Base-by-base conservation (phyloP, 2,888 invertebrate genomes). In the Hemithea aestivaria region DNA sequence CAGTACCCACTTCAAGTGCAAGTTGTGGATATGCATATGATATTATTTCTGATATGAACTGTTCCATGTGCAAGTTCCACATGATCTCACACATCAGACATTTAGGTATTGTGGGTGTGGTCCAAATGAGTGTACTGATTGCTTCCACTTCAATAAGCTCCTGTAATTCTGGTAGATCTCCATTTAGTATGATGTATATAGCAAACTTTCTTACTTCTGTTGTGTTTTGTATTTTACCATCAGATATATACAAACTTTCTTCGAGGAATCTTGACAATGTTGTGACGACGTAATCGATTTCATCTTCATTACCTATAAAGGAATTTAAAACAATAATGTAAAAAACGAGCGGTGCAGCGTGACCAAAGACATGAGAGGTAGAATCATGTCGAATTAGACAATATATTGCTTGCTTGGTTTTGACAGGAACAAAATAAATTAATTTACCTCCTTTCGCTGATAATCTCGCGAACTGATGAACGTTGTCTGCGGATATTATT, bases 81-180 rank as follows among this genome's bases (percentile, higher is more conserved):
- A 85, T 57, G 38, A 85, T 53, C 58, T 84, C 84, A 55, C 78
- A 75, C 68, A 85, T 64, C 2, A 87, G 62, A 47, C 68, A 75
- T 56, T 72, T 69, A 12, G 81, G 66, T 36, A 85, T 59, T 10
- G 68, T 73, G 1, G 84, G 78, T 42, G 76, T 54, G n/a, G 78
- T 77, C 67, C 74, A 73, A 33, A 84, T 71, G 1, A 82, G 54
- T 12, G 66, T 57, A 40, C 75, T 74, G 33, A 83, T 59, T 16
- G 67, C 79, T 40, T 75, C 71, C 20, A 70, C 52, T 39, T 76
- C 74, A 6, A 69, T 58, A 55, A 85, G 58, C 24, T 70, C 60
- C 39, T 72, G 62, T 21, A 84, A 53, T 11, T 69, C 56, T n/a
- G 58, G 53, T 24, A 84, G 55, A 36, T 84, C 76, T 11, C 77